Evolutionary conservation across 2,888 invertebrate species (phyloP).

Genomic region (Catocala sponsa): DNA sequence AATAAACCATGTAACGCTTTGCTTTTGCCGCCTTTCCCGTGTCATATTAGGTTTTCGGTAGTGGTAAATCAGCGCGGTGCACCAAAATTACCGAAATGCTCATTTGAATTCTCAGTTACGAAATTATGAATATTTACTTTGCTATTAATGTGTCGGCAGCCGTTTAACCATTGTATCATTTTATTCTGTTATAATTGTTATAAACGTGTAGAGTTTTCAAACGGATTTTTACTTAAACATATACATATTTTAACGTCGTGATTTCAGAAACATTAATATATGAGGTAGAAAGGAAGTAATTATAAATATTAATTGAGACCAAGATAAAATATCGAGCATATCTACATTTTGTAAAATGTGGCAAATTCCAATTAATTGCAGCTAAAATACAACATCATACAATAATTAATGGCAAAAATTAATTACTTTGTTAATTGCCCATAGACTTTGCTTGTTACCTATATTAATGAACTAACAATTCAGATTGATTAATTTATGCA

Average conservation of each 20-base stretch:
- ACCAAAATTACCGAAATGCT: conserved; percentile 67
- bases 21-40: conserved; percentile 28
- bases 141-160: conserved; percentile 55
- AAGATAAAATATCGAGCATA: too few relatives aligned
- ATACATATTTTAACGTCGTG: too few relatives aligned
- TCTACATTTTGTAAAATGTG: too few relatives aligned
- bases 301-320: too few relatives aligned
- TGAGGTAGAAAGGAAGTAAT: too few relatives aligned
- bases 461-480: too few relatives aligned
- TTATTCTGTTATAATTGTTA: neutral
- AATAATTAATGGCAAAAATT: neutral
- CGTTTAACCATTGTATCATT: conserved; percentile 48
- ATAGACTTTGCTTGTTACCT: too few relatives aligned
- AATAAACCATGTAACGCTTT: conserved; percentile 26
- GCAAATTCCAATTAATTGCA: too few relatives aligned
- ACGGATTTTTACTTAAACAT: too few relatives aligned
- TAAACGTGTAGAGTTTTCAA: too few relatives aligned
- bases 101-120: conserved; percentile 72
- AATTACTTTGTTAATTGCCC: neutral
- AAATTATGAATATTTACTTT: conserved; percentile 72
- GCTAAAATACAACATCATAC: neutral
- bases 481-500: conserved; percentile 4
- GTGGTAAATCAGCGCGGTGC: conserved; percentile 55
- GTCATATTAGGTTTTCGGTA: conserved; percentile 40
- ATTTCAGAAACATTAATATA: too few relatives aligned